These are phyloP conservation scores for Liodrosophila aerea DNA, from an alignment of 2,888 invertebrate species.

Conservation along the genomic window DNA sequence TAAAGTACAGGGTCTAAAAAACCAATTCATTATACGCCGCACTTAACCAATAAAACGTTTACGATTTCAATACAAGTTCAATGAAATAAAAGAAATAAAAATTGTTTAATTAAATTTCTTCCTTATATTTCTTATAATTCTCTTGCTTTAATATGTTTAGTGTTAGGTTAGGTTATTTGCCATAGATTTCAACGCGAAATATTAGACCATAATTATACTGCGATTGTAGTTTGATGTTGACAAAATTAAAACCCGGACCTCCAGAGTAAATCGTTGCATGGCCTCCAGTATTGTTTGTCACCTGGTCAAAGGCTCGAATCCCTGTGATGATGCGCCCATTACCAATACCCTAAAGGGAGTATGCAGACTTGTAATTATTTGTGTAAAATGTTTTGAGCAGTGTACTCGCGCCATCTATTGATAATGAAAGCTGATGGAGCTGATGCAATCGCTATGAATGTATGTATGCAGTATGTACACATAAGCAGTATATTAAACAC, in stretches of 20 bases:
- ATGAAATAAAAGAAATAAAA: too few relatives aligned
- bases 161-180: too few relatives aligned
- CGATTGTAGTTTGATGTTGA: conserved; percentile 79
- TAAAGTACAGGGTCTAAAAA: too few relatives aligned
- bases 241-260: conserved; percentile 80
- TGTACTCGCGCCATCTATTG: neutral
- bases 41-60: too few relatives aligned
- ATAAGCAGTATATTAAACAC: too few relatives aligned
- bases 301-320: conserved; percentile 80
- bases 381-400: neutral
- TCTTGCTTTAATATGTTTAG: neutral
- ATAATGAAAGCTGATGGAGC: neutral
- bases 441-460: too few relatives aligned
- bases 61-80: too few relatives aligned
- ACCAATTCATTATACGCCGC: too few relatives aligned
- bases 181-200: conserved; percentile 80
- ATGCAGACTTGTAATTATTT: conserved; percentile 29
- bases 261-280: conserved; percentile 80
- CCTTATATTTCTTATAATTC: neutral
- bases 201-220: conserved; percentile 79
- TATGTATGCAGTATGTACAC: too few relatives aligned
- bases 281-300: conserved; percentile 80
- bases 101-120: too few relatives aligned
- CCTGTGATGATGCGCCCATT: conserved; percentile 79
- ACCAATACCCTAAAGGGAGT: conserved; percentile 68